Base-by-base conservation (phyloP, 2,797 vertebrate genomes). In the Choloepus didactylus region DNA sequence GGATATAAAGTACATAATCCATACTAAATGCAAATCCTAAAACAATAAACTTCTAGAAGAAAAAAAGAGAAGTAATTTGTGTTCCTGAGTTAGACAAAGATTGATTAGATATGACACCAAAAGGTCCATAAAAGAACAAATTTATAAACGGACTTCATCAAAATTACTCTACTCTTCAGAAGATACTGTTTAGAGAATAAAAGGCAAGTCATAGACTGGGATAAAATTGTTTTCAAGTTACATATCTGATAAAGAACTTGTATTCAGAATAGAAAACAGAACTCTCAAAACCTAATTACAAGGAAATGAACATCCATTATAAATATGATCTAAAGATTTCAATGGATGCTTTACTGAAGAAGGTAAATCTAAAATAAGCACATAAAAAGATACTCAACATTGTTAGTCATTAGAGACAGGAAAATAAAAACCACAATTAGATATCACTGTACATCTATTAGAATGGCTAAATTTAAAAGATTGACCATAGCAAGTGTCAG, bases 301-400 rank as follows among this genome's bases (percentile, higher is more conserved):
- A 60, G 29, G 67, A 69, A 80, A 60, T 0, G 60, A 79, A 14
- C 10, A 79, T 27, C 31, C 16, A 18, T 41, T 29, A 89, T 10
- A 92, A 89, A 89, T 60, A 27, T 16, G 10, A 81, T 6, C 29
- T 38, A 94, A 92, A 81, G 9, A 81, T 81, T 62, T 92, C 31
- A 92, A n/a, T 1, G 77, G 46, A 73, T 4, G 62, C 5, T 73
- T 92, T n/a, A 64, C 12, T 21, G 85, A 95, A 86, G 66, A 92
- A 84, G 21, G 73, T 46, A 35, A 75, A 56, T 35, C 80, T 62
- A 5, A 91, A 49, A 49, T 49, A 49, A 49, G 46, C 46, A 7
- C 46, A 49, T 49, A 49, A 49, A 49, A 49, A 49, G 46, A 49
- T 49, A 10, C 10, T 49, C 46, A 49, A 49, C 6, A 49, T 6